Percentiles rank a stretch among this genome's conserved stretches.
These are phyloP conservation scores for Eudasyphora cyanicolor DNA, from an alignment of 2,888 invertebrate species.

Conservation along the genomic window DNA sequence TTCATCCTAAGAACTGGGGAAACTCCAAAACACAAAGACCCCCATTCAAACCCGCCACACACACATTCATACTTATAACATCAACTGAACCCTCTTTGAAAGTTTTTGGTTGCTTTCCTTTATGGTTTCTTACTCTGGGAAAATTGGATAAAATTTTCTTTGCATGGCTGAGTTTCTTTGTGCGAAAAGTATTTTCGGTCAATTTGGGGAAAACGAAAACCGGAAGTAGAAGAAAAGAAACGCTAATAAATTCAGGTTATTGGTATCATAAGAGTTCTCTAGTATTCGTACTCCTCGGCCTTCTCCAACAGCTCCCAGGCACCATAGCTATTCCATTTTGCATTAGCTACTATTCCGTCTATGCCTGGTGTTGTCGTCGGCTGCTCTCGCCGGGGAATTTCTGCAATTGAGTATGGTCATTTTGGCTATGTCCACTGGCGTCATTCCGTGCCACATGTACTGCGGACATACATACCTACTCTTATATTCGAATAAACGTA, in stretches of 20 bases:
- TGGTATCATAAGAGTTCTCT: not conserved
- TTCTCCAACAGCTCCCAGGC: not conserved
- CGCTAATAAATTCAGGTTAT: slow-evolving; percentile 3
- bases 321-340: too few species aligned
- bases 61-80: not conserved
- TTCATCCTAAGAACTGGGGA: not conserved
- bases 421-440: not conserved
- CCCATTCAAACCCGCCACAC: not conserved
- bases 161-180: slow-evolving; percentile 29
- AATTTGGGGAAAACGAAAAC: not conserved
- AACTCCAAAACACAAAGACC: not conserved
- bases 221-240: not conserved
- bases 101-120: not conserved
- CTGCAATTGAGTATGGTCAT: not conserved
- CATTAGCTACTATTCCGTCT: not conserved
- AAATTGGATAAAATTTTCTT: slow-evolving; percentile 26
- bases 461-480: not conserved
- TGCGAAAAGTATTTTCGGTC: not conserved
- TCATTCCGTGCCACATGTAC: not conserved
- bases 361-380: too few species aligned
- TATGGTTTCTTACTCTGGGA: not conserved
- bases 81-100: not conserved
- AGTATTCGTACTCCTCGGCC: not conserved
- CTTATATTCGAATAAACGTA: not conserved
- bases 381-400: not conserved